Conservation (phyloP, 2,797 vertebrate genomes). For the Alfaro cultratus region DNA sequence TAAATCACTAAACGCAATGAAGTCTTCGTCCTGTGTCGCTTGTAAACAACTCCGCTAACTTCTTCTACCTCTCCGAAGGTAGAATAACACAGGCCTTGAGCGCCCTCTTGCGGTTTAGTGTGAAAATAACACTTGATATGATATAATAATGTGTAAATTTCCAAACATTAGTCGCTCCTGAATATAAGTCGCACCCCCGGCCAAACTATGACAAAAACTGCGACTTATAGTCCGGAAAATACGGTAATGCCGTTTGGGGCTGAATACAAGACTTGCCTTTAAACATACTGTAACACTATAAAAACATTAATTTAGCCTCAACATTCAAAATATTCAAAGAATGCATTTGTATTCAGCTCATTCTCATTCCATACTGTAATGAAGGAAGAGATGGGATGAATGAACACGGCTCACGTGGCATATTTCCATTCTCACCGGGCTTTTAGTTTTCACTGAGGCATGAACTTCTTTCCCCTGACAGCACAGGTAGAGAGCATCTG, state of each 20-base stretch:
- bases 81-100: too few species aligned
- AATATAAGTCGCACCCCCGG: too few species aligned
- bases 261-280: slow-evolving; percentile 12
- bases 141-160: too few species aligned
- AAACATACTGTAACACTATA: slow-evolving; percentile 7
- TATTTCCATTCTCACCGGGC: slow-evolving; percentile 54
- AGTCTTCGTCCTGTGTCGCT: too few species aligned
- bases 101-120: too few species aligned
- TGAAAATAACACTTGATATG: too few species aligned
- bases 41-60: too few species aligned
- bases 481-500: slow-evolving; percentile 49
- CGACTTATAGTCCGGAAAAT: too few species aligned
- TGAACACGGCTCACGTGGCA: slow-evolving; percentile 38
- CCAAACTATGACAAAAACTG: too few species aligned
- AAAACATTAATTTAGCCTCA: slow-evolving; percentile 30
- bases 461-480: slow-evolving; percentile 54
- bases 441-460: slow-evolving; percentile 61
- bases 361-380: slow-evolving; percentile 16
- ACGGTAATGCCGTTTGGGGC: slow-evolving; percentile 9
- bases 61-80: too few species aligned
- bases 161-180: too few species aligned
- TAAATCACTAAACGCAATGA: too few species aligned
- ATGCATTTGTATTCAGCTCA: slow-evolving; percentile 44
- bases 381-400: slow-evolving; percentile 47
- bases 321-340: slow-evolving; percentile 35